These are phyloP conservation scores for human (Homo sapiens) DNA, from an alignment of 2,113 vertebrate species.

Conservation along the genomic window DNA sequence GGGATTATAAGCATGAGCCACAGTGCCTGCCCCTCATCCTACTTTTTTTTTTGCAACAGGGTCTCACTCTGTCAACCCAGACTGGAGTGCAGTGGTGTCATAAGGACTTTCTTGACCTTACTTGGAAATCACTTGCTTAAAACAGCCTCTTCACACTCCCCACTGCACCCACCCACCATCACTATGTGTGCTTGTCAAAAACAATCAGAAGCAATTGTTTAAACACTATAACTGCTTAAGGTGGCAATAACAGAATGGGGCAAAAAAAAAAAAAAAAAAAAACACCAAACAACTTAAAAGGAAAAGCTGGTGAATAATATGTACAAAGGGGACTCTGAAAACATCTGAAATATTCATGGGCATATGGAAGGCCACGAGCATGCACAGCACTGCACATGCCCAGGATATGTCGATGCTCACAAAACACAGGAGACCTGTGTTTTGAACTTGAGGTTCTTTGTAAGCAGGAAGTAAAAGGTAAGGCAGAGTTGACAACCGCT, in stretches of 20 bases:
- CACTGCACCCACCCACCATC: not conserved
- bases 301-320: not conserved
- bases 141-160: not conserved
- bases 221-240: not conserved
- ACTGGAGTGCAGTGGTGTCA: too few relatives aligned
- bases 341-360: not conserved
- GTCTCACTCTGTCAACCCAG: too few relatives aligned
- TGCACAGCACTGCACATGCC: not conserved
- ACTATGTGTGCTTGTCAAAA: not conserved
- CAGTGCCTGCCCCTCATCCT: too few relatives aligned
- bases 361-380: not conserved
- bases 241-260: not conserved
- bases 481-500: not conserved
- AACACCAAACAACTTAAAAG: not conserved
- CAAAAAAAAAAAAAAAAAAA: not conserved
- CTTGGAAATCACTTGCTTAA: not conserved
- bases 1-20: too few relatives aligned
- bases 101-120: not conserved
- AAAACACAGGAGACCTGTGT: not conserved
- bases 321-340: not conserved
- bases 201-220: not conserved
- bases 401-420: not conserved
- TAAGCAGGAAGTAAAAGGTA: constrained; percentile 22
- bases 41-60: too few relatives aligned
- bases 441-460: not conserved